Base-by-base conservation (phyloP, 2,797 vertebrate species). In the Rhadinocentrus ornatus region DNA sequence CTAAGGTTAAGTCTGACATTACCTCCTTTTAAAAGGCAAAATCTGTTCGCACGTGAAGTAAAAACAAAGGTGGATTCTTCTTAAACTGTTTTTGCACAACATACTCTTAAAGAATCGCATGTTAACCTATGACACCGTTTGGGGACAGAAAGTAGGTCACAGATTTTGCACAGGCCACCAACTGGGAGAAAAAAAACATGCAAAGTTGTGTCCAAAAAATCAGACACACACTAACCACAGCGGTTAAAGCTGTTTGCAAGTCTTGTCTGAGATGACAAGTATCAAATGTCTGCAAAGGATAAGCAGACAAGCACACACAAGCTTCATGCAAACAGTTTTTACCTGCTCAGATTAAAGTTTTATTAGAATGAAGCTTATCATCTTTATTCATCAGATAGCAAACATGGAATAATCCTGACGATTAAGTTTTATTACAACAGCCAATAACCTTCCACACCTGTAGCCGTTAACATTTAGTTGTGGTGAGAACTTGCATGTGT, bases 51-150 rank as follows among this genome's bases (percentile, higher is more conserved):
- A 62, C 29, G 67, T 50, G 10, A 2, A 60, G 6, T 11, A 41
- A 66, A 58, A 79, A 54, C 4, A 6, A 31, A 4, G 27, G 46
- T 0, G 0, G 20, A 20, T 44, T 7, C 18, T 44, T 18, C 5
- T 44, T 9, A 53, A n/a, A 60, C 53, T 27, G 41, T 29, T 73
- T 70, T 26, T 4, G 26, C 3, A 12, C 34, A 24, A 34, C 46
- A n/a, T 9, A 24, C 18, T 2, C 32, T 6, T 13, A 20, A 3
- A 62, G 29, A 34, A 0, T 60, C 35, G 26, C 67, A 39, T 46
- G 37, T 37, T 48, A 60, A 83, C 68, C 80, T 75, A 1, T 77
- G 69, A 75, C 83, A 81, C 81, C 75, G 68, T 78, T 85, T 46
- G n/a, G 41, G 24, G 29, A 57, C 58, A 39, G 39, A 77, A 85